Conservation (phyloP, 2,888 invertebrate species). For the Spilarctia lutea region DNA sequence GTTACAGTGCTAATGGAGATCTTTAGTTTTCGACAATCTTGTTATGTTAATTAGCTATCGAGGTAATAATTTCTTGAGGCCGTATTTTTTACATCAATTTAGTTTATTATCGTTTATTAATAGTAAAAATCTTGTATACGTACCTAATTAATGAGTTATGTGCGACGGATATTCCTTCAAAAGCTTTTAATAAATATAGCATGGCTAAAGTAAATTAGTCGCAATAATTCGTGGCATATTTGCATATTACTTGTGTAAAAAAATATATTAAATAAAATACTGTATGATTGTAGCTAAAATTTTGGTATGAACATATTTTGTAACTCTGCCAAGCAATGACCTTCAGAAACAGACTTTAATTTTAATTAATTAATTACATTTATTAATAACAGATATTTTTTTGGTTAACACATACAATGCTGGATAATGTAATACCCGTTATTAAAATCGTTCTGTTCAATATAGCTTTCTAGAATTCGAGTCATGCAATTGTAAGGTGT, state of each 20-base stretch:
- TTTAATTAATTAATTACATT: not conserved
- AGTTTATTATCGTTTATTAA: slow-evolving; percentile 10
- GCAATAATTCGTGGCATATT: not conserved
- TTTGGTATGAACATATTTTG: not conserved
- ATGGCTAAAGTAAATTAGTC: not conserved
- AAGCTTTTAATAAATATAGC: not conserved
- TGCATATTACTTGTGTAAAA: not conserved
- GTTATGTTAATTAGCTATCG: slow-evolving; percentile 46
- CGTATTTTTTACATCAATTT: slow-evolving; percentile 41
- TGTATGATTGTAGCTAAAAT: not conserved
- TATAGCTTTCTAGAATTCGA: slow-evolving; percentile 84
- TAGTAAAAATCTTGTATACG: slow-evolving; percentile 1
- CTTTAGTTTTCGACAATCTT: slow-evolving; percentile 46
- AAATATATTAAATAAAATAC: not conserved
- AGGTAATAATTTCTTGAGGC: slow-evolving; percentile 41
- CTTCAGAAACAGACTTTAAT: not conserved
- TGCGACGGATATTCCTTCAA: not conserved
- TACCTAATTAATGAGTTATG: slow-evolving; percentile 28
- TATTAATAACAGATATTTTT: slow-evolving; percentile 31
- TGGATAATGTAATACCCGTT: slow-evolving; percentile 49
- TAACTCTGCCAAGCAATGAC: not conserved
- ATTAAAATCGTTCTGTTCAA: slow-evolving; percentile 64
- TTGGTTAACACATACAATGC: slow-evolving; percentile 27
- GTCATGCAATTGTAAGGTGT: slow-evolving; percentile 84
- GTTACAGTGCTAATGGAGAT: slow-evolving; percentile 48